Conservation (phyloP, 2,113 vertebrate species). For the Ahaetulla prasina region DNA sequence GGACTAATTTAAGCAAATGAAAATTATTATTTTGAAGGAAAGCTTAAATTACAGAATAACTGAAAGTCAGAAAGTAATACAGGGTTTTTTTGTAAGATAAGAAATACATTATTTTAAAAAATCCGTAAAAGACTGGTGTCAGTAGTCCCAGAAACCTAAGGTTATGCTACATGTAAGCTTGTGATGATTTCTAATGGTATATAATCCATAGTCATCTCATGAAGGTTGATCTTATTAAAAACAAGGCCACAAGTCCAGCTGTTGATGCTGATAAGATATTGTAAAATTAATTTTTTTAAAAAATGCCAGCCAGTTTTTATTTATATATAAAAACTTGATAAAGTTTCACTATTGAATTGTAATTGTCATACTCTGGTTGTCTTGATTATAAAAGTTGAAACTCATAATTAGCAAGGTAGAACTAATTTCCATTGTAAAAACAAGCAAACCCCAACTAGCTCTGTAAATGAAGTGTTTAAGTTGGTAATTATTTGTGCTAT, state of each 20-base stretch:
- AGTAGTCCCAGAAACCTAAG: conserved; percentile 33
- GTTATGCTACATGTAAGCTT: conserved; percentile 39
- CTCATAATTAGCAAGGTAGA: conserved; percentile 43
- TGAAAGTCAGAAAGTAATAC: conserved; percentile 12
- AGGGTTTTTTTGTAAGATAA: background rate
- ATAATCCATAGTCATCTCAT: conserved; percentile 7
- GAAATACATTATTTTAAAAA: background rate
- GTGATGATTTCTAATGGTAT: conserved; percentile 10
- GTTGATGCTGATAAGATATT: conserved; percentile 27
- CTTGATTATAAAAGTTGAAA: conserved; percentile 50
- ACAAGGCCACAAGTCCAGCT: background rate
- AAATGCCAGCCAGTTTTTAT: conserved; percentile 17
- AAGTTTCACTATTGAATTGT: conserved; percentile 47
- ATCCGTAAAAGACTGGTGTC: conserved; percentile 25
- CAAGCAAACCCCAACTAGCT: conserved; percentile 48
- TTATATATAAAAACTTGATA: conserved; percentile 40
- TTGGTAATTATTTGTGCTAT: conserved; percentile 41
- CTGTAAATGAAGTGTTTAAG: conserved; percentile 42
- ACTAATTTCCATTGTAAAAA: conserved; percentile 39
- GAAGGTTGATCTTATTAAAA: conserved; percentile 44
- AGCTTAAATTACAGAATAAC: conserved; percentile 20
- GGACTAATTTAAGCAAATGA: conserved; percentile 12
- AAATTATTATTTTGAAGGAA: conserved; percentile 20
- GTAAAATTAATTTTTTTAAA: conserved; percentile 6
- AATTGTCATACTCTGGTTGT: conserved; percentile 47